These are phyloP conservation scores for Chaetops frenatus DNA, from an alignment of 2,113 vertebrate species.

Conservation along the genomic window DNA sequence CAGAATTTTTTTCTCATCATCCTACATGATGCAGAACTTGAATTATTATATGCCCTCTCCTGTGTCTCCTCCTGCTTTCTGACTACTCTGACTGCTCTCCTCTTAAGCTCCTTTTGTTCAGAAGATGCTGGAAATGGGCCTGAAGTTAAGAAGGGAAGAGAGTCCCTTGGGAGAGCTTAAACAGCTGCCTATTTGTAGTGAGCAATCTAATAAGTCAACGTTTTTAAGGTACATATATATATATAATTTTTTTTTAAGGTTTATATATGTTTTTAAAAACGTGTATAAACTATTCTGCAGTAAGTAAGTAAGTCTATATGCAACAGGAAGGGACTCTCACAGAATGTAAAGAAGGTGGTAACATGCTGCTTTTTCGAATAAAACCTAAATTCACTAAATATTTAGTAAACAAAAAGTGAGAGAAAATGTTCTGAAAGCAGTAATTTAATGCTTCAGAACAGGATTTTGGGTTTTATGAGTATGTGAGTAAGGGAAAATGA, in stretches of 20 bases:
- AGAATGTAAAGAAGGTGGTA: neutral
- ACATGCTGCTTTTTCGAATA: neutral
- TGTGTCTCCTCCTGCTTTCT: neutral
- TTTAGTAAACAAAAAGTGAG: neutral
- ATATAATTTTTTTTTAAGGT: neutral
- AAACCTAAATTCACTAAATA: neutral
- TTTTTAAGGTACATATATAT: neutral
- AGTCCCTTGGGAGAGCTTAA: neutral
- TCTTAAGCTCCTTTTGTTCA: neutral
- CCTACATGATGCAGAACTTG: accelerated
- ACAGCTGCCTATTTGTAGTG: neutral
- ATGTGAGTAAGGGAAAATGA: neutral
- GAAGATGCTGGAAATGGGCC: neutral
- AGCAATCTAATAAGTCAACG: neutral
- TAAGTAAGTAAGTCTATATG: neutral
- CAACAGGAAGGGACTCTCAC: neutral
- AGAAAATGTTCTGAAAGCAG: neutral
- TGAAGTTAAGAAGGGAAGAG: neutral
- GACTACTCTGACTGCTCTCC: neutral
- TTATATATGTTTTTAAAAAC: neutral
- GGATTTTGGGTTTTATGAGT: neutral
- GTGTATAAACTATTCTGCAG: neutral
- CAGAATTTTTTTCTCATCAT: neutral
- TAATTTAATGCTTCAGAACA: neutral
- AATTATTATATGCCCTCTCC: neutral